Evolutionary conservation across 1,140 invertebrate genomes (phyloP), one percentile per base, ranked within the genome.

Genomic region (Bilobella aurantiaca): DNA sequence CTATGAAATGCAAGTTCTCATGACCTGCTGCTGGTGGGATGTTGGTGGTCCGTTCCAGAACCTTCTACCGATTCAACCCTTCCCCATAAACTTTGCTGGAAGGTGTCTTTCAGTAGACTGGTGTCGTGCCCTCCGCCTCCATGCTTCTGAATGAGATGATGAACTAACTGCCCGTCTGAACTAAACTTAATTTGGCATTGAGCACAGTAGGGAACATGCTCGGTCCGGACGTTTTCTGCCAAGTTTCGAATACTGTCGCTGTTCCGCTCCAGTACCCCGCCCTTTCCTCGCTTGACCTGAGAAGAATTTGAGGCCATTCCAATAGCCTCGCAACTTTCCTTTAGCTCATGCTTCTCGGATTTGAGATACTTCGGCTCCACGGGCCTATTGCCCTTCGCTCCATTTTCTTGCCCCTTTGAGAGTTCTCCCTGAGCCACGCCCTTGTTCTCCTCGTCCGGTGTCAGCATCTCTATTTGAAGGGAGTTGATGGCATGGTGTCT

Each of bases 401-500:
- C 14, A 16, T 53, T 23, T 23, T 53, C 23, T 23, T 53, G 14
- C 25, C 49, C 12, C 21, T 53, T 23, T 8, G 23, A 12, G 5
- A 53, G 14, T 53, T 53, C 58, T 8, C 30, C 30, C 23, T 14
- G 28, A 14, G 28, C 31, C 32, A 53, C 53, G 28, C 61, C 37
- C 5, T 62, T 31, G 14, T 60, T 30, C 16, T 70, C 65, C 12
- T 56, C 60, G 16, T 62, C 65, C 18, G 62, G 58, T 31, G 46
- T 57, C 23, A 64, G 46, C 65, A 70, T 70, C 37, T 68, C 65
- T 16, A 70, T 67, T 56, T 67, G 65, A 18, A 70, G 63, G 3
- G 69, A 70, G 23, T 70, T 59, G 1, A 70, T 66, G 18, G 69
- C 59, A 34, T 70, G 65, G 2, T 63, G 62, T 25, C 34, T 5